These are phyloP conservation scores for Luperina testacea DNA, from an alignment of 2,888 invertebrate species.

Conservation along the genomic window DNA sequence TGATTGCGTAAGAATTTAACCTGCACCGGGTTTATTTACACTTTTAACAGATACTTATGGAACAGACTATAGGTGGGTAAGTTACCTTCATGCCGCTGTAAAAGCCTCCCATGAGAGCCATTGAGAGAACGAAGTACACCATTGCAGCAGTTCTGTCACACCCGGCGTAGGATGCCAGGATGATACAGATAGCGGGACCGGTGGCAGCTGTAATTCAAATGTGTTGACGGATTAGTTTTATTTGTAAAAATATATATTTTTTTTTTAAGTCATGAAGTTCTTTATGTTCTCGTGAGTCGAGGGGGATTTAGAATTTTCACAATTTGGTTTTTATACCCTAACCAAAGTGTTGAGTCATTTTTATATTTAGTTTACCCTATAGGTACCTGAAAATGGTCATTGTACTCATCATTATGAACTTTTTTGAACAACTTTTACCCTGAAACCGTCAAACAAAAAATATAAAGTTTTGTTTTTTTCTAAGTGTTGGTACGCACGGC, in stretches of 20 bases:
- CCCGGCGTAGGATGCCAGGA: slow-evolving; percentile 91
- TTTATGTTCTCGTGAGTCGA: background rate
- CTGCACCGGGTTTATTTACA: background rate
- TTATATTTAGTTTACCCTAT: background rate
- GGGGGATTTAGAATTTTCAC: background rate
- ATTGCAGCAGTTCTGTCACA: slow-evolving; percentile 89
- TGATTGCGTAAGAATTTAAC: background rate
- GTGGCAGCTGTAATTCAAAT: slow-evolving; percentile 88
- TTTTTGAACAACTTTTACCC: background rate
- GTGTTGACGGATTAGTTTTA: background rate
- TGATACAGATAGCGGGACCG: slow-evolving; percentile 91
- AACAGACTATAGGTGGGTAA: slow-evolving; percentile 51
- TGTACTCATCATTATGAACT: background rate
- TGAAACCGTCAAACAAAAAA: background rate
- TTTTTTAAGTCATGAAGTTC: background rate
- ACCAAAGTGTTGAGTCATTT: background rate
- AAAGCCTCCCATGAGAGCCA: slow-evolving; percentile 93
- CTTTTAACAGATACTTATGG: background rate
- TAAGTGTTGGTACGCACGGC: background rate
- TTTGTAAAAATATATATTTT: background rate
- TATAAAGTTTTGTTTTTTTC: background rate
- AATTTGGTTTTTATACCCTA: background rate
- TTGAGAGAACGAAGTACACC: slow-evolving; percentile 91
- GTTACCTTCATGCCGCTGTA: slow-evolving; percentile 92
- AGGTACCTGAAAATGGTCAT: background rate